These are phyloP conservation scores for Anoplopoma fimbria DNA, from an alignment of 2,113 vertebrate species.

Conservation along the genomic window DNA sequence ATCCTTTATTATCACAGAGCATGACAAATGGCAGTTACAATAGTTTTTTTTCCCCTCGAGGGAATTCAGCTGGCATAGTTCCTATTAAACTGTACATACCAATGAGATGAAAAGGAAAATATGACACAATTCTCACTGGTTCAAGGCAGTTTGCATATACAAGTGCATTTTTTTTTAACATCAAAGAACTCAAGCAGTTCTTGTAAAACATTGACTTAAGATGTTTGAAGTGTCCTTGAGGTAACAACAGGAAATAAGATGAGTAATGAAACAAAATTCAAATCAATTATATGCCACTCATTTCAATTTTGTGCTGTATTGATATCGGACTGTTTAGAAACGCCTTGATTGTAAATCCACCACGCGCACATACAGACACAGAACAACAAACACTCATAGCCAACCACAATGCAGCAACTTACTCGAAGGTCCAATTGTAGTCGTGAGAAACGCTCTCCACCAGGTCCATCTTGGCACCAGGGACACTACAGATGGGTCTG, in stretches of 20 bases:
- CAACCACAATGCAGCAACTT: conserved; percentile 68
- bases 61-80: background rate
- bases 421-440: conserved; percentile 98
- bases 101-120: conserved; percentile 1
- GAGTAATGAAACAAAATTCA: background rate
- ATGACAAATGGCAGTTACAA: background rate
- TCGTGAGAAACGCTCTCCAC: conserved; percentile 90
- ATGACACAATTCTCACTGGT: background rate
- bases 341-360: background rate
- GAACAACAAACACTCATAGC: conserved; percentile 12
- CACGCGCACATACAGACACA: background rate
- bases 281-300: background rate
- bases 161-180: background rate
- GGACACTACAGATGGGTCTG: conserved; percentile 93
- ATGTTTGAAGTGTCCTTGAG: background rate
- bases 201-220: background rate
- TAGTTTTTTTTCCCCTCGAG: background rate
- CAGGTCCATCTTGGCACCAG: conserved; percentile 93
- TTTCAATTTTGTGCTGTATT: background rate
- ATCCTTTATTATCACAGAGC: background rate
- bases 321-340: background rate
- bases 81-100: conserved; percentile 5
- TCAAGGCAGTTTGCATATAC: background rate
- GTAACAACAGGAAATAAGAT: background rate
- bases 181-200: background rate